Conservation (phyloP, 2,888 invertebrate species). For the Cryptus armator region DNA sequence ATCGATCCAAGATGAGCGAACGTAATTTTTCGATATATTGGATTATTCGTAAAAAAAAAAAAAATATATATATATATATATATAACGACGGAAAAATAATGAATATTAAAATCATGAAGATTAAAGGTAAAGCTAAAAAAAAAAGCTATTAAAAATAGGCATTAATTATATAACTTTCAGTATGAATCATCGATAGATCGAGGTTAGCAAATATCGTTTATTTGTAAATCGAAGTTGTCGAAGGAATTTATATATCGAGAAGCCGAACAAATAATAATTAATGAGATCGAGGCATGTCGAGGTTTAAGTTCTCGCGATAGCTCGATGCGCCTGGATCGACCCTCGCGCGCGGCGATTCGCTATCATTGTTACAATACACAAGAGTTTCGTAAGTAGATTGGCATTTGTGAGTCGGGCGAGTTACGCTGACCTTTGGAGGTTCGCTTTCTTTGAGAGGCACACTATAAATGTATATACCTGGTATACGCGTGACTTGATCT, state of each 20-base stretch:
- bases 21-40: background rate
- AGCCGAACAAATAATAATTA: background rate
- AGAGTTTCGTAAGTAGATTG: constrained; percentile 82
- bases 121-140: no score
- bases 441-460: constrained; percentile 81
- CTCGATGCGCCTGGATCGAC: constrained; percentile 27
- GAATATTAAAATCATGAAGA: background rate
- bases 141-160: no score
- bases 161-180: no score
- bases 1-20: background rate
- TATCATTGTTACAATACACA: constrained; percentile 79
- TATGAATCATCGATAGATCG: no score
- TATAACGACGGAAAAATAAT: background rate
- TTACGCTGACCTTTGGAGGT: constrained; percentile 81
- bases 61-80: background rate
- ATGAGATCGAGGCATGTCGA: background rate
- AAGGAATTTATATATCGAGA: background rate
- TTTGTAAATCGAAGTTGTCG: background rate
- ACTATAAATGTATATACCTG: constrained; percentile 41
- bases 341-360: constrained; percentile 48
- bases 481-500: constrained; percentile 72
- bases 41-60: background rate
- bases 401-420: constrained; percentile 81
- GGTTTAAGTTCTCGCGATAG: constrained; percentile 4
- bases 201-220: no score